A percentile compares a stretch with the other conserved stretches of the same genome.
Evolutionary conservation across 1,140 invertebrate species (phyloP).

Genomic region (Calosoma granatense): DNA sequence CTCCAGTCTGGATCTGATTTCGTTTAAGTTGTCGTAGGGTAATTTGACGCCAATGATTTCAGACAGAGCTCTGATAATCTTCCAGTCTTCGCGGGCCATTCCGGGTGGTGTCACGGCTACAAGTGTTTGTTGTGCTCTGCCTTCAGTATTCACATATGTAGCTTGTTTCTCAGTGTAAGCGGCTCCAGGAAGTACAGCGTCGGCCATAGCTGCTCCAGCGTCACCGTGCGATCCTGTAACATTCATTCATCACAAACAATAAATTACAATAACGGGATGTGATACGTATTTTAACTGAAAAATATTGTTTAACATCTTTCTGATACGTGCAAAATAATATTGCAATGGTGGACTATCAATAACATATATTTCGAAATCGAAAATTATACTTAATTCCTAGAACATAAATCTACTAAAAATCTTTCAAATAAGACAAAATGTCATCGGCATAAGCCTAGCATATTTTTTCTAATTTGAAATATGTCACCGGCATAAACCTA

Average conservation of each 20-base stretch:
- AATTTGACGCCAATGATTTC: conserved; percentile 73
- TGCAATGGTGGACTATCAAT: too few species aligned
- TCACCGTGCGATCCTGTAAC: conserved; percentile 89
- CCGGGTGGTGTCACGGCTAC: conserved; percentile 89
- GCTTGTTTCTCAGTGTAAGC: conserved; percentile 97
- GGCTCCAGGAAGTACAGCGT: conserved; percentile 90
- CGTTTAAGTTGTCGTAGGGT: conserved; percentile 81
- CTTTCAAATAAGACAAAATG: too few species aligned
- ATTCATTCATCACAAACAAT: too few species aligned
- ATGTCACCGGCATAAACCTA: too few species aligned
- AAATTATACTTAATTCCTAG: too few species aligned
- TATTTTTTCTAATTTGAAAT: too few species aligned
- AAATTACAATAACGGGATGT: conserved; percentile 8
- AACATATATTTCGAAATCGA: too few species aligned
- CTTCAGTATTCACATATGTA: conserved; percentile 96
- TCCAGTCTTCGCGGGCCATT: conserved; percentile 94
- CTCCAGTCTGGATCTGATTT: conserved; percentile 71
- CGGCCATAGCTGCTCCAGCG: conserved; percentile 82
- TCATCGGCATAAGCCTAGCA: too few species aligned
- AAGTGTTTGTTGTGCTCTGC: conserved; percentile 87
- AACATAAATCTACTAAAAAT: too few species aligned
- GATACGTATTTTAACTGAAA: too few species aligned
- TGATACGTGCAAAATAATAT: too few species aligned
- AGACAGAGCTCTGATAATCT: conserved; percentile 72
- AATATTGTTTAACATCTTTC: too few species aligned